Base-by-base conservation (phyloP, 2,888 invertebrate species). In the Hylaea fasciaria region DNA sequence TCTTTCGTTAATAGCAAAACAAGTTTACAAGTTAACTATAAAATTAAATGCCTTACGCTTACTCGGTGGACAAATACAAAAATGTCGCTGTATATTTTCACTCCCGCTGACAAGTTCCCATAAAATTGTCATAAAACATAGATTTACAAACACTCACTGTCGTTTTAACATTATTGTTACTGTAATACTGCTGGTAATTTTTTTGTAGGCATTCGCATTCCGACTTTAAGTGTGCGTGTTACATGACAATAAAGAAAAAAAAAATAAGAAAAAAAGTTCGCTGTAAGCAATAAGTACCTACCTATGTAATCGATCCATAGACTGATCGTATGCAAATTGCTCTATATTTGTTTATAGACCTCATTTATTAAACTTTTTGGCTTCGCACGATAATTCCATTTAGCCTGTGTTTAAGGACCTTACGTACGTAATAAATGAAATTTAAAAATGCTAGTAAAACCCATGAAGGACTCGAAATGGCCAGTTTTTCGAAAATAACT, bases 271-370 rank as follows among this genome's bases (percentile, higher is more conserved):
- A 66, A 57, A 62, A 66, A 55, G 60, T 51, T 54, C 61, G 59
- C 14, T 62, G 61, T 70, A 54, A 28, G 57, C 58, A 58, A 55
- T 61, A 48, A 53, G 56, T 59, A n/a, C n/a, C n/a, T n/a, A n/a
- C n/a, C n/a, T n/a, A 63, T 50, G 68, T 64, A 64, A 68, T 66
- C 61, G 58, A 69, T 69, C 64, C 56, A 62, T 53, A 57, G 55
- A 56, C 35, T 37, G 11, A 17, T 41, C 10, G 35, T 51, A 41
- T 47, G 46, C 50, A 41, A 57, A 57, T 51, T 54, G 47, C 54
- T 54, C 54, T 54, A 54, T 54, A 54, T 54, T 47, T 54, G 54
- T 47, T 29, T 54, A 47, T 54, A 47, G 54, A 39, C 12, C 37
- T 37, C 37, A 35, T 11, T 35, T 39, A 39, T 39, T 39, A 39